Evolutionary conservation across 2,797 vertebrate genomes (phyloP), one percentile per base, ranked within the genome.

Genomic region (Alcedo quadribrachys): DNA sequence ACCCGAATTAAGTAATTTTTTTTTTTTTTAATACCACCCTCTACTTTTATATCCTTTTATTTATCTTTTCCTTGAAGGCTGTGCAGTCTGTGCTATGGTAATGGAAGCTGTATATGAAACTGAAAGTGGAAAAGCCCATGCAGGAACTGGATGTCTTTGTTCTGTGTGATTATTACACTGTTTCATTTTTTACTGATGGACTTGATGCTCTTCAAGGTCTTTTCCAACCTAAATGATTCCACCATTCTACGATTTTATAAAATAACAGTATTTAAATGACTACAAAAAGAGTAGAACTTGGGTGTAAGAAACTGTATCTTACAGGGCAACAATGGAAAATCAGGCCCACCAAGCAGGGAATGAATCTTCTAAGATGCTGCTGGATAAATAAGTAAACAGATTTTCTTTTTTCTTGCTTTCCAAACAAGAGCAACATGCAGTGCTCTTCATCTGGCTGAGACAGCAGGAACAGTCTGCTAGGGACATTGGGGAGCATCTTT

Each of bases 401-500:
- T n/a, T 77, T 80, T 37, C 57, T 90, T 94, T 93, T 90, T 92
- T 77, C 58, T 81, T 89, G 27, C 63, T 85, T 89, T 92, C 55
- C 69, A 81, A 81, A 89, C 55, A 85, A 55, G 67, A 91, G 71
- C 75, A 81, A 79, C 85, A 77, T 76, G 77, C 90, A 58, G 82
- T 32, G 77, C 75, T 93, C 86, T 94, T 94, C 92, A 91, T 92
- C 91, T 92, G 90, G 65, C 77, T 83, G 53, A 93, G 74, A 82
- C 89, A 85, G 86, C 73, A 95, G 85, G 89, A 91, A 30, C 85
- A 76, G 21, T 83, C 87, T 91, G 89, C 87, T 93, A 45, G 43
- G 82, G 88, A 90, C 96, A 88, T 83, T 45, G 93, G 93, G 94
- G 96, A 96, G 70, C 89, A 94, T 87, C 94, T 95, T 92, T 94